A percentile compares a stretch with the other conserved stretches of the same genome.
Evolutionary conservation across 2,113 vertebrate species (phyloP).

Genomic region (Lepus americanus): DNA sequence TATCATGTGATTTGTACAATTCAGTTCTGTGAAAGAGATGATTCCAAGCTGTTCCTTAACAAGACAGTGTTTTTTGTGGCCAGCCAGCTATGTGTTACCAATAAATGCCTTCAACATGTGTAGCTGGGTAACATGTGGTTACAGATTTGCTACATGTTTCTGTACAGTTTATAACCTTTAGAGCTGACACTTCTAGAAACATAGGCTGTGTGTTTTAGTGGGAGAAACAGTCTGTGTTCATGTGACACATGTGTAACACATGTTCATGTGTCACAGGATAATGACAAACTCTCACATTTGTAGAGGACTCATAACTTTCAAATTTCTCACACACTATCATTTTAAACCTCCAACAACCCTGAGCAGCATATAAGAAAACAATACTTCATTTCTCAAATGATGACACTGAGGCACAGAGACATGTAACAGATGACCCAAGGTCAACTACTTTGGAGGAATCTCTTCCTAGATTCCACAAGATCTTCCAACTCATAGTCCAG

Average conservation of each 20-base stretch:
- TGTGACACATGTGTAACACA: neutral
- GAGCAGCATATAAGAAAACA: neutral
- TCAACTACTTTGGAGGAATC: neutral
- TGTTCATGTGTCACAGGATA: neutral
- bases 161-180: neutral
- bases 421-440: neutral
- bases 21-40: constrained; percentile 72
- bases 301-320: neutral
- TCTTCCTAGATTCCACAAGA: neutral
- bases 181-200: constrained; percentile 33
- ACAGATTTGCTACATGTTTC: neutral
- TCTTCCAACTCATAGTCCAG: neutral
- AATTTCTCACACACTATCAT: neutral
- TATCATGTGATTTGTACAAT: constrained; percentile 80
- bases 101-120: neutral
- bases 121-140: constrained; percentile 16
- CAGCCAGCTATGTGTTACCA: neutral
- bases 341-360: neutral
- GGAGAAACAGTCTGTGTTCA: neutral
- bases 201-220: neutral
- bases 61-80: constrained; percentile 47
- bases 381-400: neutral
- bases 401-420: neutral
- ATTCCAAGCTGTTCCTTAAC: constrained; percentile 42
- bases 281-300: neutral